Conservation (phyloP, 2,888 invertebrate species). For the Perizoma affinitatum region DNA sequence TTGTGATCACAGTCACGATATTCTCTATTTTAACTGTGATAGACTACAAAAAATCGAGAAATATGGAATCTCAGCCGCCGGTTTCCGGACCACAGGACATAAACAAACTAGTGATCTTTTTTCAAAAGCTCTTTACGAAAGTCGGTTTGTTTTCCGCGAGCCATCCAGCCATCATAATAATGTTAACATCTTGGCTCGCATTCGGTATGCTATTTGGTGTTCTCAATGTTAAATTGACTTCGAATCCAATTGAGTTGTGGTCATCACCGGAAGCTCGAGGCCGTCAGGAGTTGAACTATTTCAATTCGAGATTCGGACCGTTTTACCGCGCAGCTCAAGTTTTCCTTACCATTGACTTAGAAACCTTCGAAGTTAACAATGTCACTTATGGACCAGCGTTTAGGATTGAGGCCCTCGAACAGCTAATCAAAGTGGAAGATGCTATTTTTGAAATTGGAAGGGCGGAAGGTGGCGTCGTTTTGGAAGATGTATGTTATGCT, state of each 20-base stretch:
- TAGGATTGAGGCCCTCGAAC: slow-evolving; percentile 88
- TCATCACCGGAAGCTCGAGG: slow-evolving; percentile 92
- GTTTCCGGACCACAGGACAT: slow-evolving; percentile 27
- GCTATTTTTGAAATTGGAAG: slow-evolving; percentile 85
- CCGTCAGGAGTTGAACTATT: slow-evolving; percentile 93
- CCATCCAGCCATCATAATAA: slow-evolving; percentile 86
- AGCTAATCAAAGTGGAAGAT: slow-evolving; percentile 88
- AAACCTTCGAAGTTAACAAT: slow-evolving; percentile 64
- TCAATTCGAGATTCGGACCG: slow-evolving; percentile 93
- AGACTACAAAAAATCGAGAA: slow-evolving; percentile 43
- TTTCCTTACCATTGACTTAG: slow-evolving; percentile 87
- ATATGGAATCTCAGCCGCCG: slow-evolving; percentile 32
- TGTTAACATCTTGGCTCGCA: slow-evolving; percentile 84
- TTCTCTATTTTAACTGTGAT: slow-evolving; percentile 57
- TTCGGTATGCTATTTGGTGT: slow-evolving; percentile 88
- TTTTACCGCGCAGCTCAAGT: slow-evolving; percentile 96
- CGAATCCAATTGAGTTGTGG: slow-evolving; percentile 97
- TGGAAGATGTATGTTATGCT: slow-evolving; percentile 90
- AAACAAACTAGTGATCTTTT: slow-evolving; percentile 52
- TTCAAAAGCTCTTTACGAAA: slow-evolving; percentile 61
- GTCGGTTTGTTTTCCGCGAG: slow-evolving; percentile 85
- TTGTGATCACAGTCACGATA: slow-evolving; percentile 65
- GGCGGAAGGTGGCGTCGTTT: slow-evolving; percentile 75
- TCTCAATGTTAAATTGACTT: slow-evolving; percentile 87
- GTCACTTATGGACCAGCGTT: slow-evolving; percentile 91